phyloP scores from a whole-genome alignment of 2,888 invertebrate genomes.

The Nowickia ferox region DNA sequence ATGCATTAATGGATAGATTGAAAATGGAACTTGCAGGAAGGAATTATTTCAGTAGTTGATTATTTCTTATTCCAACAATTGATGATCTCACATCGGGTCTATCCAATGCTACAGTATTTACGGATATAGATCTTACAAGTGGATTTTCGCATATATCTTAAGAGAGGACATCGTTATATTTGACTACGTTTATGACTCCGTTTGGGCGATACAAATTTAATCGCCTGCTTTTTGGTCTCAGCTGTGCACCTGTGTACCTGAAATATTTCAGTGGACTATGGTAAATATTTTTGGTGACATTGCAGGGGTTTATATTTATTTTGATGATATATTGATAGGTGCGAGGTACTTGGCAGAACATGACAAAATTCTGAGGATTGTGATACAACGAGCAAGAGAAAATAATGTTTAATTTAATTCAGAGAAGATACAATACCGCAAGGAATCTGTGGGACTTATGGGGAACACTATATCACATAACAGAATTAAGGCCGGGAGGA shows the following conservation, averaged over 20 bases:
- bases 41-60: too few species aligned
- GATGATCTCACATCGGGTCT: too few species aligned
- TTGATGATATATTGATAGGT: constrained; percentile 77
- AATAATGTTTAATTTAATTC: constrained; percentile 54
- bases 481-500: constrained; percentile 44
- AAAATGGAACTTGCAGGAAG: too few species aligned
- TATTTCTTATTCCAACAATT: too few species aligned
- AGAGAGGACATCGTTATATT: constrained; percentile 54
- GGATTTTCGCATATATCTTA: constrained; percentile 60
- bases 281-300: constrained; percentile 70
- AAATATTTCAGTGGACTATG: constrained; percentile 77
- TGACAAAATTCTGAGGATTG: constrained; percentile 36
- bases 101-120: too few species aligned
- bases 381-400: constrained; percentile 57
- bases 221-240: constrained; percentile 77
- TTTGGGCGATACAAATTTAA: constrained; percentile 74
- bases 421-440: constrained; percentile 57
- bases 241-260: constrained; percentile 75
- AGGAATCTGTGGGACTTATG: constrained; percentile 60
- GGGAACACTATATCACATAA: constrained; percentile 48
- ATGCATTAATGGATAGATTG: too few species aligned
- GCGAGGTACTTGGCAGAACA: constrained; percentile 12
- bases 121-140: constrained; percentile 64
- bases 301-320: constrained; percentile 77
- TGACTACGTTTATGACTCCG: constrained; percentile 69